phyloP scores from a whole-genome alignment of 2,797 vertebrate genomes.

The Presbytis comata region DNA sequence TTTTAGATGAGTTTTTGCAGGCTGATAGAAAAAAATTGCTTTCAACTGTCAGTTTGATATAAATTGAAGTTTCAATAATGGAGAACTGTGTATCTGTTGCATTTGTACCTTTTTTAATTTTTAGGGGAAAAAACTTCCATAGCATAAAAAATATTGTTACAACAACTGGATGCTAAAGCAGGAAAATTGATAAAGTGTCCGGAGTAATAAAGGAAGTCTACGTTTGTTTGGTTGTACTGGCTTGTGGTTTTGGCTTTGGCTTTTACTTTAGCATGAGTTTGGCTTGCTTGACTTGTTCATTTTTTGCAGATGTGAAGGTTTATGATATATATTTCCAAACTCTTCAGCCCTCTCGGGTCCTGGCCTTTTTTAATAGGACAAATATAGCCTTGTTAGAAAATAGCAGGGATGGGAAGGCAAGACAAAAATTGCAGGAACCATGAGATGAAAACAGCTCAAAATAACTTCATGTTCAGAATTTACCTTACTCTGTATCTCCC shows the following conservation, averaged over 20 bases:
- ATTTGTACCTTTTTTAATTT: constrained; percentile 33
- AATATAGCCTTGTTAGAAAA: not conserved
- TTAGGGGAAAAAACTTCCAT: constrained; percentile 3
- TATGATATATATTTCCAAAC: not conserved
- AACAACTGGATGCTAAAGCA: not conserved
- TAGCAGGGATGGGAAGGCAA: not conserved
- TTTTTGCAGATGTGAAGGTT: not conserved
- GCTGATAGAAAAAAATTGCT: constrained; percentile 60
- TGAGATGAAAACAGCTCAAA: not conserved
- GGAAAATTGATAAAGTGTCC: not conserved
- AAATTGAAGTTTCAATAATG: constrained; percentile 31
- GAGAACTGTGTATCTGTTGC: not conserved
- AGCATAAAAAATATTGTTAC: not conserved
- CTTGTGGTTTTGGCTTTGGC: not conserved
- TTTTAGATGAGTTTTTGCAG: constrained; percentile 73
- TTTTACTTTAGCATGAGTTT: not conserved
- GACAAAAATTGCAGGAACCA: not conserved
- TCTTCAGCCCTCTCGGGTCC: not conserved
- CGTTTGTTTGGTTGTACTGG: not conserved
- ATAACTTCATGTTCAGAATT: not conserved
- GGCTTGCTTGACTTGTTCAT: not conserved
- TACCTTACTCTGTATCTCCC: not conserved
- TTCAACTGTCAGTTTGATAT: constrained; percentile 52
- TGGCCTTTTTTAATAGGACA: not conserved
- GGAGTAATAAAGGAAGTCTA: not conserved